Evolutionary conservation across 2,113 vertebrate genomes (phyloP).

Genomic region (Ariopsis seemanni): DNA sequence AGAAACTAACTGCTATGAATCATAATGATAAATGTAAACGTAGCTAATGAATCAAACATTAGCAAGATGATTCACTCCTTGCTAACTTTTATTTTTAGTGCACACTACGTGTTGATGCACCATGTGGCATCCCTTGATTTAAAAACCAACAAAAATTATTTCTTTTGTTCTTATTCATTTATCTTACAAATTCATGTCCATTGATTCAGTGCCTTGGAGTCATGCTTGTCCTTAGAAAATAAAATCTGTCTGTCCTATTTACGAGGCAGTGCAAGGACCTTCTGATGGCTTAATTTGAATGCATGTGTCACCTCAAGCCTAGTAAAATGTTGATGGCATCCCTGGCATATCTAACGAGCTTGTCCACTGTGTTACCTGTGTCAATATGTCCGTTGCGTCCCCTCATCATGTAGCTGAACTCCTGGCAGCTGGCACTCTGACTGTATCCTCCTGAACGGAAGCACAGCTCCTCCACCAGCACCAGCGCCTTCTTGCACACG

Average conservation of each 20-base stretch:
- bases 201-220: not conserved
- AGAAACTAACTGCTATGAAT: not conserved
- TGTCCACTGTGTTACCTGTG: constrained; percentile 70
- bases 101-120: not conserved
- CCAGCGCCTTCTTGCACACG: constrained; percentile 83
- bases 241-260: not conserved
- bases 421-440: constrained; percentile 82
- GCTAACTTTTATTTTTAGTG: not conserved
- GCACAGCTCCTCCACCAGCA: constrained; percentile 85
- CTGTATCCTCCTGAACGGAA: constrained; percentile 75
- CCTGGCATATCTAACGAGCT: not conserved
- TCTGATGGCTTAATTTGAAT: not conserved
- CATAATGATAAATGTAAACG: not conserved
- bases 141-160: not conserved
- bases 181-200: too few species aligned
- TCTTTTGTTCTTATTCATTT: not conserved
- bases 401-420: constrained; percentile 81
- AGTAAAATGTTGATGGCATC: not conserved
- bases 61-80: not conserved
- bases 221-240: not conserved
- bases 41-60: not conserved
- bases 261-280: not conserved
- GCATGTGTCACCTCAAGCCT: too few species aligned
- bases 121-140: not conserved
- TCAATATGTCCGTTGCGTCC: constrained; percentile 75